Evolutionary conservation across 2,888 invertebrate species (phyloP), one percentile per base, ranked within the genome.

Genomic region (Nomada goodeniana): DNA sequence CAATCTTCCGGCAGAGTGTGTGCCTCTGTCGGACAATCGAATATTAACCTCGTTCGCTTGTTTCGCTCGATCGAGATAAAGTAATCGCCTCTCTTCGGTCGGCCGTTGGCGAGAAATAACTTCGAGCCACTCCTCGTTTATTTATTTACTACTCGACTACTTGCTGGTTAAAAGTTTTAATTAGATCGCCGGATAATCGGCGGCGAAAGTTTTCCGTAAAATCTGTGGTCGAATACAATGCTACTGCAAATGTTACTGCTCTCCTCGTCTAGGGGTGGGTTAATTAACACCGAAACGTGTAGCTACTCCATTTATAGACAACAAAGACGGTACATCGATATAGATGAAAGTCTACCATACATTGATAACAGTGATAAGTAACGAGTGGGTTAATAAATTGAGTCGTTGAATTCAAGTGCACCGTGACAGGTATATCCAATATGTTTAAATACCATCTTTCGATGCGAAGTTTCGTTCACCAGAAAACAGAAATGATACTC

Each of bases 11-110:
- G 23, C 61, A 26, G 52, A 55, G 50, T 57, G 71, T 65, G 76
- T 59, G 76, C 60, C 53, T 60, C n/a, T 68, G 53, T 64, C 44
- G 60, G 68, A 61, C 82, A 53, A 76, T 63, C 15, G 72, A 67
- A 57, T 29, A 60, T 63, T 67, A 29, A 65, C 18, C 59, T 53
- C 59, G 76, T 76, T 60, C 44, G 75, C 52, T 36, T 23, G 53
- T 44, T 68, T 50, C 57, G 55, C 44, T 55, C 64, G 20, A 52
- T 10, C 26, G n/a, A 52, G 44, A 47, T 47, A 61, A 63, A 67
- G 44, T 47, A 10, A 11, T 47, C 47, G 11, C 15, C 18, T 2
- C 20, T 44, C 9, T 53, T 13, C 42, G 26, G 23, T 29, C 47
- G 59, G 59, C 20, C 59, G 52, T 42, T 53, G 60, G 63, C 20